Evolutionary conservation across 1,140 invertebrate genomes (phyloP), one percentile per base, ranked within the genome.

Genomic region (Eulimnadia texana): DNA sequence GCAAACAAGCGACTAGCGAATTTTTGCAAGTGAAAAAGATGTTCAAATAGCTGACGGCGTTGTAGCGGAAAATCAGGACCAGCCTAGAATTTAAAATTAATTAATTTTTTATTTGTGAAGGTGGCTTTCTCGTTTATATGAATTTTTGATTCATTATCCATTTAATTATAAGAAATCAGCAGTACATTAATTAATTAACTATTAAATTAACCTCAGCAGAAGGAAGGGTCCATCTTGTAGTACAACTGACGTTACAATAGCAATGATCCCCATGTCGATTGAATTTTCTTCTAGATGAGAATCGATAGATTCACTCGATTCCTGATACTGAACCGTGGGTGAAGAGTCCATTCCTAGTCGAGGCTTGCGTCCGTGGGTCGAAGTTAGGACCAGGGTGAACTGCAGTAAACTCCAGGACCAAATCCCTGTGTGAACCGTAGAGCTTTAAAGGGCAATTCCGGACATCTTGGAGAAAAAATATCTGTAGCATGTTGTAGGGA

Each of bases 11-110:
- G 2, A 93, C 89, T 66, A 91, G 74, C 1, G 85, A 87, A 66
- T 91, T 91, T 69, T 91, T 88, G 71, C 88, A 90, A 65, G 89
- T 93, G 72, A 93, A 93, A 72, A 93, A 93, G 82, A 91, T 91
- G 19, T 23, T 64, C 20, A 55, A 19, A 69, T 93, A 93, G 67
- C 85, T 90, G 52, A 93, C 84, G 20, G 93, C 90, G 61, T 82
- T 79, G 69, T 89, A 93, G 64, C 90, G 83, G 0, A 84, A 79
- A 23, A 93, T 93, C n/a, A 93, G 82, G 19, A 91, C 77, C 2
- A 91, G n/a, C n/a, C n/a, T n/a, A n/a, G 13, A 61, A 25, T 72
- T 64, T 9, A 74, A 55, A 1, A 64, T 65, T 20, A 74, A 67
- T 64, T 73, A 75, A 0, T 72, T 72, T 0, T 67, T 68, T 50